Evolutionary conservation across 2,888 invertebrate species (phyloP).

Genomic region (Drosophila leonis): DNA sequence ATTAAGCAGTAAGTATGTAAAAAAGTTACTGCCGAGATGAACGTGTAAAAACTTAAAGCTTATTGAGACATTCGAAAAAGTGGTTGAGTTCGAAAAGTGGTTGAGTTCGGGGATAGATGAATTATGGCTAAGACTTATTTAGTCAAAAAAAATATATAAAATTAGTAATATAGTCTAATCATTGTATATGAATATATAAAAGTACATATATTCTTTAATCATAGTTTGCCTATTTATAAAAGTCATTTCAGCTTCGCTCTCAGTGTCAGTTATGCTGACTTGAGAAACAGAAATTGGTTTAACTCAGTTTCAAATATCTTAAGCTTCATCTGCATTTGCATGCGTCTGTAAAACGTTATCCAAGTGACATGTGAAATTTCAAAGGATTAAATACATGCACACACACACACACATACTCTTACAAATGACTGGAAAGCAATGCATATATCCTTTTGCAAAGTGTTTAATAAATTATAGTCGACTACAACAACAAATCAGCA

Average conservation of each 20-base stretch:
- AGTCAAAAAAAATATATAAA: neutral
- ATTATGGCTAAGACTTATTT: neutral
- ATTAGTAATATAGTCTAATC: neutral
- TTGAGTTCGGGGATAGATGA: neutral
- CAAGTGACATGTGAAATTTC: constrained; percentile 14
- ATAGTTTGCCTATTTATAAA: constrained; percentile 4
- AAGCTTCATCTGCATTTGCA: constrained; percentile 36
- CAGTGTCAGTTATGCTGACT: constrained; percentile 53
- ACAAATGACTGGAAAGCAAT: constrained; percentile 3
- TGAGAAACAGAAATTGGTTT: constrained; percentile 62
- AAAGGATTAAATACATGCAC: constrained; percentile 13
- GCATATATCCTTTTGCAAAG: constrained; percentile 6
- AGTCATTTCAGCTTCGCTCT: constrained; percentile 35
- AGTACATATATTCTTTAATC: neutral
- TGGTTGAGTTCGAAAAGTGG: too few species aligned
- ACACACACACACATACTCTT: neutral
- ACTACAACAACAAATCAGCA: constrained; percentile 20
- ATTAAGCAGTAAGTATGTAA: constrained; percentile 18
- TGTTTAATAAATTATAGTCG: constrained; percentile 44
- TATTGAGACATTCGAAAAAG: too few species aligned
- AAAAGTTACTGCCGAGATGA: constrained; percentile 6
- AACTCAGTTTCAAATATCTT: constrained; percentile 24
- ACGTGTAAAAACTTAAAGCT: constrained; percentile 2
- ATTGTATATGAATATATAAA: neutral
- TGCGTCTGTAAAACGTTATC: constrained; percentile 13